Evolutionary conservation across 1,140 invertebrate species (phyloP), one percentile per base, ranked within the genome.

Genomic region (Lucilia cuprina): DNA sequence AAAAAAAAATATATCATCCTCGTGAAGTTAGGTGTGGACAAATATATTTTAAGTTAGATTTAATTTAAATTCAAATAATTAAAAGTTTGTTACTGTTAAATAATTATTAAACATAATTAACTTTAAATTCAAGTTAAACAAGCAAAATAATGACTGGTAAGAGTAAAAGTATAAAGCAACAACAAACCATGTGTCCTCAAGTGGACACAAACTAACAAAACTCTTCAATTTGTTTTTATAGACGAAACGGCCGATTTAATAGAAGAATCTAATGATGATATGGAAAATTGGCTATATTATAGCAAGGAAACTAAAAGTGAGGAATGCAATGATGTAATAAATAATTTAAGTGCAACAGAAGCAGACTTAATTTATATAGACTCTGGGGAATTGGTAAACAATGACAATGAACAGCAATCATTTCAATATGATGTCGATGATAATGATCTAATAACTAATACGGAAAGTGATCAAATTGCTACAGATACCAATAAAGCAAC

Each of bases 21-120:
- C 70, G 83, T 83, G 83, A 83, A 83, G 65, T 83, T 74, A 74
- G 83, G 70, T 34, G 74, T 77, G n/a, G 49, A 21, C 34, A 47
- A 65, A 41, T 74, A 17, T 50, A 83, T 30, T 75, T 55, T 19
- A 5, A 75, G 70, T 75, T n/a, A 34, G 21, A 70, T 41, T 83
- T 83, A 3, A 12, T 83, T 70, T 83, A 35, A 70, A 50, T 83
- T 83, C 41, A 83, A 83, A 65, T 41, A 41, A 41, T 41, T 10
- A 8, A 7, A 41, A 41, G 41, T 41, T 41, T 41, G 41, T 41
- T 41, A 41, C 10, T 41, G 41, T 83, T 83, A 35, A 70, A 83
- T 65, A 70, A 5, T 2, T 19, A 12, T 70, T 70, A n/a, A 17
- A n/a, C n/a, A 17, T 17, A 60, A 17, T 17, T 60, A 60, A 17